Percentiles rank a stretch among this genome's conserved stretches.
Conservation (phyloP, 2,888 invertebrate species). For the Altica lythri region DNA sequence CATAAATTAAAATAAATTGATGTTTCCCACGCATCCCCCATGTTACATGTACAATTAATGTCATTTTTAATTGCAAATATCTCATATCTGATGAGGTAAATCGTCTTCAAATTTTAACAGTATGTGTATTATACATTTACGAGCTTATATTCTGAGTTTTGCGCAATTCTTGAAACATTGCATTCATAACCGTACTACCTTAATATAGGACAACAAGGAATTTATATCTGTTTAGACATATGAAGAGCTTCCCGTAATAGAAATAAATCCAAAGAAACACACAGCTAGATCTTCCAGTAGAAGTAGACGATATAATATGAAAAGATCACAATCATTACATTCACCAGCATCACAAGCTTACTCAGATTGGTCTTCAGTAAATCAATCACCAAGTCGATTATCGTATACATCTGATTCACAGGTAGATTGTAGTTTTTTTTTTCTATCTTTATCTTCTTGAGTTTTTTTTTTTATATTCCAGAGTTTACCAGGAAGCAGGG, state of each 20-base stretch:
- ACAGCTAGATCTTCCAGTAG: constrained; percentile 11
- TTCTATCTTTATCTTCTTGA: not conserved
- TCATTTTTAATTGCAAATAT: no score
- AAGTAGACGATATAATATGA: constrained; percentile 39
- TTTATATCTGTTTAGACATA: constrained; percentile 62
- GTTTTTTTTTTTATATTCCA: constrained; percentile 44
- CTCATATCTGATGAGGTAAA: no score
- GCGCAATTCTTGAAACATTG: no score
- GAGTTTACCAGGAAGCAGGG: constrained; percentile 62
- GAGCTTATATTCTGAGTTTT: no score
- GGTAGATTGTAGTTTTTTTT: constrained; percentile 52
- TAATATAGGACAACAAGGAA: no score
- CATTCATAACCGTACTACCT: no score
- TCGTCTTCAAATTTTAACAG: no score
- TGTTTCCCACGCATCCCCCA: no score
- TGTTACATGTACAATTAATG: no score
- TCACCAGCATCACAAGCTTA: constrained; percentile 43
- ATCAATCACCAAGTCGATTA: constrained; percentile 68
- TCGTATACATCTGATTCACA: constrained; percentile 71
- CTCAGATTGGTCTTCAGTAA: constrained; percentile 58
- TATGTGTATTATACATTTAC: no score
- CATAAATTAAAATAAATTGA: no score
- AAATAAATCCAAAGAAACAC: constrained; percentile 37
- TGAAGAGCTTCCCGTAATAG: constrained; percentile 50
- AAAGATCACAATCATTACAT: constrained; percentile 53